Conservation (phyloP, 2,888 invertebrate genomes). For the Halictus ligatus region DNA sequence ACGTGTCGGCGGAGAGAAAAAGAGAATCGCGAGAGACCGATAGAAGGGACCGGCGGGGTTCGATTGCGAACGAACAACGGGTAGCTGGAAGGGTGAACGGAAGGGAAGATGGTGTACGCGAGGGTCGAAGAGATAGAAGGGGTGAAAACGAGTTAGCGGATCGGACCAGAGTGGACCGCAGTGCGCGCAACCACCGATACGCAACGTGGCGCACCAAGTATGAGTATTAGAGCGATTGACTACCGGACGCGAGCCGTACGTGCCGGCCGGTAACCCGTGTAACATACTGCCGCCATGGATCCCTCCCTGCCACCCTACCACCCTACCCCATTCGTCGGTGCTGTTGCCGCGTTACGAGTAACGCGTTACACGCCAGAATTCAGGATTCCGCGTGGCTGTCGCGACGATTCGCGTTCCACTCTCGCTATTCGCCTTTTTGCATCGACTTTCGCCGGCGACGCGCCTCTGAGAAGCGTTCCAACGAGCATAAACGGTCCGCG, state of each 20-base stretch:
- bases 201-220: slow-evolving; percentile 74
- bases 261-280: slow-evolving; percentile 83
- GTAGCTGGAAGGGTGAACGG: neutral
- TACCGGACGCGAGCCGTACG: slow-evolving; percentile 84
- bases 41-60: slow-evolving; percentile 27
- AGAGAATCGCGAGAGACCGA: slow-evolving; percentile 37
- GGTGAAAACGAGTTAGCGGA: slow-evolving; percentile 27
- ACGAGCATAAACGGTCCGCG: neutral
- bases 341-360: slow-evolving; percentile 76
- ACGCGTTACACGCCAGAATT: slow-evolving; percentile 72
- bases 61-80: neutral
- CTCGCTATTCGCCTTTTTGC: slow-evolving; percentile 5
- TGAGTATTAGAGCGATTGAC: slow-evolving; percentile 84
- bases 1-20: neutral
- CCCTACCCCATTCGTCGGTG: slow-evolving; percentile 70
- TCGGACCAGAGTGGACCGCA: slow-evolving; percentile 58
- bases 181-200: slow-evolving; percentile 63
- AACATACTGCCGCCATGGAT: slow-evolving; percentile 84
- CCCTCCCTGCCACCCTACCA: slow-evolving; percentile 75
- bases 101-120: neutral
- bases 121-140: slow-evolving; percentile 1
- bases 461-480: neutral
- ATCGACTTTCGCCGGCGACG: neutral
- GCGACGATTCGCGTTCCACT: slow-evolving; percentile 53
- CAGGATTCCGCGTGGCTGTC: slow-evolving; percentile 66